Evolutionary conservation across 2,888 invertebrate species (phyloP).

Genomic region (Leucophenga maculata): DNA sequence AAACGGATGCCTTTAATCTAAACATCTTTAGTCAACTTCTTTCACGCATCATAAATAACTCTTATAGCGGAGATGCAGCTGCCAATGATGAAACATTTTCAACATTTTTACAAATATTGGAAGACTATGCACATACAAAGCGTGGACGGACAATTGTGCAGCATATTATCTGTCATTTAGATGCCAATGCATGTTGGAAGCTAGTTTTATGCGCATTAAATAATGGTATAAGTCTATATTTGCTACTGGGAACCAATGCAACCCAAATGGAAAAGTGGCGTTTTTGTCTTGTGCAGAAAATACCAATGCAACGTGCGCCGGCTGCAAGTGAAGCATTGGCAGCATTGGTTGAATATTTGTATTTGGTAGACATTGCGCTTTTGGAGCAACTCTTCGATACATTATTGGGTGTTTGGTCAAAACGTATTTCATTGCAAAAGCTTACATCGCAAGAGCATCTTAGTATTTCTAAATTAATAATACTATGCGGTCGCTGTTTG

Average conservation of each 20-base stretch:
- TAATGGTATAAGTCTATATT: slow-evolving; percentile 69
- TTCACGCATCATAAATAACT: slow-evolving; percentile 77
- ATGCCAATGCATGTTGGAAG: slow-evolving; percentile 73
- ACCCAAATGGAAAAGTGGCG: slow-evolving; percentile 77
- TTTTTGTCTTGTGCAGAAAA: slow-evolving; percentile 78
- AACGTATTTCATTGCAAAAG: slow-evolving; percentile 77
- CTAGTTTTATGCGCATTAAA: slow-evolving; percentile 75
- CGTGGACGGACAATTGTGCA: slow-evolving; percentile 54
- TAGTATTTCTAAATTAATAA: slow-evolving; percentile 79
- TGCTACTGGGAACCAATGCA: slow-evolving; percentile 73
- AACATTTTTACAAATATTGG: slow-evolving; percentile 75
- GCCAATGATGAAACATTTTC: slow-evolving; percentile 73
- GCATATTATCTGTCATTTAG: slow-evolving; percentile 74
- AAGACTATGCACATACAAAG: slow-evolving; percentile 60
- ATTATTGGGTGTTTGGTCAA: slow-evolving; percentile 80
- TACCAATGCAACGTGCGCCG: slow-evolving; percentile 75
- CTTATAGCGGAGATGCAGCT: slow-evolving; percentile 71
- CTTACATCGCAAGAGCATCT: slow-evolving; percentile 81
- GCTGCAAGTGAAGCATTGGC: slow-evolving; percentile 74
- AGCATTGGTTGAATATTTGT: slow-evolving; percentile 78
- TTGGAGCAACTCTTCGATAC: slow-evolving; percentile 75
- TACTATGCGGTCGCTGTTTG: slow-evolving; percentile 75
- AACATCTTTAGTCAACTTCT: slow-evolving; percentile 75
- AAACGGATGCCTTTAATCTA: slow-evolving; percentile 46
- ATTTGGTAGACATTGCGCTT: slow-evolving; percentile 62